phyloP scores from a whole-genome alignment of 2,888 invertebrate species.

The Conchocele bisecta region DNA sequence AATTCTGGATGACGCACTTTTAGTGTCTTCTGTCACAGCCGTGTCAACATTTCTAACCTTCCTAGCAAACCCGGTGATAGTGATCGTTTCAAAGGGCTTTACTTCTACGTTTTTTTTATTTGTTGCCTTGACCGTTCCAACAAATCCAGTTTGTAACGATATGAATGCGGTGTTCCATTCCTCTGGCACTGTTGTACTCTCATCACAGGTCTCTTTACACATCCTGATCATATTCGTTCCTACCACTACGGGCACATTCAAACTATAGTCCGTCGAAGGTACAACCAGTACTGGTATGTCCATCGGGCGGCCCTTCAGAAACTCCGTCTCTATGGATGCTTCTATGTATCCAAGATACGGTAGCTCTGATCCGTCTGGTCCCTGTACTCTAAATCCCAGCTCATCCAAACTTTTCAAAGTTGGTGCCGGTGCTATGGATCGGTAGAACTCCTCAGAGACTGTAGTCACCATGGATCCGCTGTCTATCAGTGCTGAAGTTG shows the following conservation, averaged over 20 bases:
- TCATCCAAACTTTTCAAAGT: neutral
- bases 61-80: neutral
- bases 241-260: conserved; percentile 5
- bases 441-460: conserved; percentile 1
- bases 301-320: neutral
- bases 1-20: neutral
- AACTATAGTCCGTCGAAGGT: neutral
- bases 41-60: neutral
- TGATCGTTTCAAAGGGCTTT: conserved; percentile 17
- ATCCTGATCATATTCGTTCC: neutral
- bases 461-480: conserved; percentile 20
- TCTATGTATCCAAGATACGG: conserved; percentile 21
- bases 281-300: conserved; percentile 1
- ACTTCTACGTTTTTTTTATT: neutral
- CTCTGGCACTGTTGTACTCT: neutral
- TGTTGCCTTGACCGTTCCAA: conserved; percentile 15
- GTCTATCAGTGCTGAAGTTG: conserved; percentile 11
- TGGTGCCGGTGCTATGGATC: neutral
- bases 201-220: neutral
- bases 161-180: neutral
- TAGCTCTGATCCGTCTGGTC: neutral
- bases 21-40: conserved; percentile 12
- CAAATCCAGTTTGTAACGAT: neutral
- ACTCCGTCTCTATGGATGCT: neutral
- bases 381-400: neutral